These are phyloP conservation scores for Carapus acus DNA, from an alignment of 2,797 vertebrate species.

Conservation along the genomic window DNA sequence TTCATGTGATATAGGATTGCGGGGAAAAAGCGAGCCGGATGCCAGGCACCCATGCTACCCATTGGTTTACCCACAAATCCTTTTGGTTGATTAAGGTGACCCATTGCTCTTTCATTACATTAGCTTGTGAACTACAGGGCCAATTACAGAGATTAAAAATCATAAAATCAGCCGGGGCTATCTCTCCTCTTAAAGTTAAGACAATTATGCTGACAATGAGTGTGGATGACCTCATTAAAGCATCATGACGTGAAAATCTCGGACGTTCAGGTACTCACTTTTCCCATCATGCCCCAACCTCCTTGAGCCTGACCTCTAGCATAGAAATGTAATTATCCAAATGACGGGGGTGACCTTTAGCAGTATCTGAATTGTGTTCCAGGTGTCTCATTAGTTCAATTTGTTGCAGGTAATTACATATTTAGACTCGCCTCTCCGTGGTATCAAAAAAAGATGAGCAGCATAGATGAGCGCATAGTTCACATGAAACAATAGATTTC, in stretches of 20 bases:
- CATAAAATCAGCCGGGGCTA: constrained; percentile 44
- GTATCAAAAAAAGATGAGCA: constrained; percentile 22
- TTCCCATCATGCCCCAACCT: constrained; percentile 10
- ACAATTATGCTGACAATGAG: constrained; percentile 45
- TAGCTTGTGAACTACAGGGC: constrained; percentile 52
- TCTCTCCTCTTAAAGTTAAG: constrained; percentile 45
- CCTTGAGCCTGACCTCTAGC: constrained; percentile 35
- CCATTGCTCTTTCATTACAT: constrained; percentile 51
- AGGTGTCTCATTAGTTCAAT: constrained; percentile 52
- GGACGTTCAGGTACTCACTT: constrained; percentile 33
- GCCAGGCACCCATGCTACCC: constrained; percentile 28
- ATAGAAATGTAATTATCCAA: constrained; percentile 61
- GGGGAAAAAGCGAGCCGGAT: not conserved
- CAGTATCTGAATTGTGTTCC: constrained; percentile 43
- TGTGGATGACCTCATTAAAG: constrained; percentile 63
- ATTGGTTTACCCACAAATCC: constrained; percentile 44
- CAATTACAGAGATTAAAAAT: constrained; percentile 68
- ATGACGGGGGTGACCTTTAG: constrained; percentile 58
- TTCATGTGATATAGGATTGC: constrained; percentile 48
- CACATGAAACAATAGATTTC: too few relatives aligned
- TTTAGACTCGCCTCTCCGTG: constrained; percentile 45
- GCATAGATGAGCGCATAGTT: constrained; percentile 34
- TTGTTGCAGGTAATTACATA: constrained; percentile 55
- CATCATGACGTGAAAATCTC: constrained; percentile 44
- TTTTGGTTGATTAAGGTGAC: constrained; percentile 44